Conservation (phyloP, 2,797 vertebrate species). For the Todus mexicanus region DNA sequence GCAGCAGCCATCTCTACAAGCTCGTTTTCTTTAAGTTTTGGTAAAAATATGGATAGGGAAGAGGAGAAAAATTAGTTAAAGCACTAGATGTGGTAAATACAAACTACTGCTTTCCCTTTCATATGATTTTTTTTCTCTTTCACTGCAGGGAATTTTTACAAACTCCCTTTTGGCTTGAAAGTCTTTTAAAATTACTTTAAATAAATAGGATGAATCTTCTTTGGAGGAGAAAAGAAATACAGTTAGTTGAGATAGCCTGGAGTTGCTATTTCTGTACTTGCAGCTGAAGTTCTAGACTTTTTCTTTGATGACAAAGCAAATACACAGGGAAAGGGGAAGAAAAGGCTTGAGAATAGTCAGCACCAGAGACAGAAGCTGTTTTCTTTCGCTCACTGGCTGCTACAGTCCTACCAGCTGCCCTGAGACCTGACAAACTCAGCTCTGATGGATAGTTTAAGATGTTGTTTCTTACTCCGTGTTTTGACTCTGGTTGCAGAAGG, state of each 20-base stretch:
- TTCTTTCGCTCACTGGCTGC: neutral
- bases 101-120: neutral
- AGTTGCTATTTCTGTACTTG: neutral
- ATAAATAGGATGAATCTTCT: neutral
- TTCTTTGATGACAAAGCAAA: neutral
- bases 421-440: neutral
- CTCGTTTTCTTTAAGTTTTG: neutral
- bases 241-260: neutral
- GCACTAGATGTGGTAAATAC: neutral
- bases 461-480: neutral
- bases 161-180: neutral
- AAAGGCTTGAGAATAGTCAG: neutral
- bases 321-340: neutral
- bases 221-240: neutral
- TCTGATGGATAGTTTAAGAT: neutral
- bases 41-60: neutral
- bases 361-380: constrained; percentile 26
- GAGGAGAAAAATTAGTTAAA: neutral
- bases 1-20: neutral
- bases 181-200: neutral
- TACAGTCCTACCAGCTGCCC: neutral
- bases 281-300: neutral
- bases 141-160: neutral
- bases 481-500: neutral
- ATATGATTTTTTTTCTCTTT: neutral